Evolutionary conservation across 2,888 invertebrate species (phyloP).

Genomic region (Apoda limacodes): DNA sequence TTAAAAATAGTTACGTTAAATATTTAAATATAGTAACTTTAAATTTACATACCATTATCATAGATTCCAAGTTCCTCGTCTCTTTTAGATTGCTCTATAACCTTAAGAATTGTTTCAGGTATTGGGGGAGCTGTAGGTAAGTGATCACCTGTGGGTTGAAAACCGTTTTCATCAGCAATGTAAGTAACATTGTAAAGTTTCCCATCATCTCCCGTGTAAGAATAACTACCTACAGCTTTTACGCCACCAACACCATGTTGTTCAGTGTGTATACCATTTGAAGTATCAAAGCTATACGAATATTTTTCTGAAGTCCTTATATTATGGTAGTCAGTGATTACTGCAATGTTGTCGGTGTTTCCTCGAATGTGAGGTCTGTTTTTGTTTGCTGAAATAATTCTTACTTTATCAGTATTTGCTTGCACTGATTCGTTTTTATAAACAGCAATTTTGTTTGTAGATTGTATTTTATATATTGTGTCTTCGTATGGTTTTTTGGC

Average conservation of each 20-base stretch:
- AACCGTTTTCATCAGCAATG: conserved; percentile 56
- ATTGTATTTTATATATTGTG: too few species aligned
- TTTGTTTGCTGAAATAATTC: too few species aligned
- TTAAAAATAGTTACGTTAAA: conserved; percentile 1
- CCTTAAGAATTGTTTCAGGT: conserved; percentile 43
- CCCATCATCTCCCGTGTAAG: conserved; percentile 54
- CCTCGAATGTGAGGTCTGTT: too few species aligned
- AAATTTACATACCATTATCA: conserved; percentile 44
- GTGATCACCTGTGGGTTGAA: conserved; percentile 46
- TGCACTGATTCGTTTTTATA: too few species aligned
- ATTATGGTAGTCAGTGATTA: conserved; percentile 40
- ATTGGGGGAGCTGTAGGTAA: conserved; percentile 52
- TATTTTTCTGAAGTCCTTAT: conserved; percentile 37
- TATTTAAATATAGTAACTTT: conserved; percentile 1
- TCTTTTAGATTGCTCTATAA: conserved; percentile 40
- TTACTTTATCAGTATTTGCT: too few species aligned
- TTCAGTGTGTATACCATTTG: conserved; percentile 50
- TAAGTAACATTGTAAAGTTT: conserved; percentile 42
- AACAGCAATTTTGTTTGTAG: too few species aligned
- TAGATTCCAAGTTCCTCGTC: conserved; percentile 37
- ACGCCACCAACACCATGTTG: conserved; percentile 48
- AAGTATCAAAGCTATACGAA: conserved; percentile 46
- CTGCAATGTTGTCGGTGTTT: conserved; percentile 39
- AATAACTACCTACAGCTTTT: conserved; percentile 44
- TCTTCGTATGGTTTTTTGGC: too few species aligned